A percentile compares a stretch with the other conserved stretches of the same genome.
These are phyloP conservation scores for Mesembrinibis cayennensis DNA, from an alignment of 2,113 vertebrate genomes.

Conservation along the genomic window DNA sequence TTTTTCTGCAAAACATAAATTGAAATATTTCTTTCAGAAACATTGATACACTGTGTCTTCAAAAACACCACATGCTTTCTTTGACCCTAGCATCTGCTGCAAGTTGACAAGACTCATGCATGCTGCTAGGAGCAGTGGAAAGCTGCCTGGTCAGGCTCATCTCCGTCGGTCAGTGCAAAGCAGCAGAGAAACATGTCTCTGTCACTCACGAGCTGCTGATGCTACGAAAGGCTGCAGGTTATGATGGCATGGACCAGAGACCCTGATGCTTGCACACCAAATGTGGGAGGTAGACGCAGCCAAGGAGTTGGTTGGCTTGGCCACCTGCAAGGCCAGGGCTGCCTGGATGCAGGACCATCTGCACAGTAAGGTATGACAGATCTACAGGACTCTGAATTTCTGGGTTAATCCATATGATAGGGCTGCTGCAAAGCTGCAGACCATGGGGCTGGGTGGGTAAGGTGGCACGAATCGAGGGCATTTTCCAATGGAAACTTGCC, in stretches of 20 bases:
- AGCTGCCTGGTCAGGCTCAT: neutral
- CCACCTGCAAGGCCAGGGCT: neutral
- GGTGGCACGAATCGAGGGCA: neutral
- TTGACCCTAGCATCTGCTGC: neutral
- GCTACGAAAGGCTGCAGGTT: too few species aligned
- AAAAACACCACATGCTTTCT: neutral
- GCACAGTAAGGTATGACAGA: neutral
- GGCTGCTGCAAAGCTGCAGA: neutral
- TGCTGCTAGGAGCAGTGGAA: neutral
- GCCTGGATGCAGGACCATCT: neutral
- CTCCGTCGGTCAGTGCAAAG: accelerated
- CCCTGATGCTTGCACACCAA: neutral
- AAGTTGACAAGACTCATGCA: accelerated
- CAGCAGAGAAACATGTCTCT: neutral
- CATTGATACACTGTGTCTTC: neutral
- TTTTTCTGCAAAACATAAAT: neutral
- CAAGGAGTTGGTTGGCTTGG: neutral
- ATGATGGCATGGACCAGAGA: neutral
- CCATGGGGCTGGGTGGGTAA: neutral
- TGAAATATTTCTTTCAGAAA: neutral
- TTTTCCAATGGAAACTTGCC: neutral
- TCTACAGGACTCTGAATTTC: neutral
- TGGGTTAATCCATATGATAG: neutral
- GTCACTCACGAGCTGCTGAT: neutral
- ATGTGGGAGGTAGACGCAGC: neutral